These are phyloP conservation scores for Paramisgurnus dabryanus DNA, from an alignment of 2,113 vertebrate species.

Conservation along the genomic window DNA sequence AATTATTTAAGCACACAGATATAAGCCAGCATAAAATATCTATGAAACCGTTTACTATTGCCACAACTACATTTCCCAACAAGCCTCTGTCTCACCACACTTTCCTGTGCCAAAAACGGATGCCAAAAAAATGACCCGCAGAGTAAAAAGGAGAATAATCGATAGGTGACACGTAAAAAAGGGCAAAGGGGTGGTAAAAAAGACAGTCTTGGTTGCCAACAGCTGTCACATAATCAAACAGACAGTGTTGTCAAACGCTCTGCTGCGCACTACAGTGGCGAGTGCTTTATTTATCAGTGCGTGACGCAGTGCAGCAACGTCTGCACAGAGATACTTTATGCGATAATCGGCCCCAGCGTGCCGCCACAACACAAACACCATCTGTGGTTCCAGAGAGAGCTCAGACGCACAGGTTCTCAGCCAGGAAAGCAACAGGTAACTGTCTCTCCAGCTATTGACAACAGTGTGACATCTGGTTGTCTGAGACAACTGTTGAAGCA, in stretches of 20 bases:
- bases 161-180: constrained; percentile 15
- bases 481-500: constrained; percentile 1
- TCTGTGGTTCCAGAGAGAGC: constrained; percentile 42
- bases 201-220: constrained; percentile 32
- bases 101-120: not conserved
- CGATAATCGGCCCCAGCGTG: constrained; percentile 56
- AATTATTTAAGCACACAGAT: constrained; percentile 15
- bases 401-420: not conserved
- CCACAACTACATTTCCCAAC: constrained; percentile 22
- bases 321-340: constrained; percentile 40
- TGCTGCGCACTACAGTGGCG: constrained; percentile 24
- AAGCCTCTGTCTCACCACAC: constrained; percentile 8
- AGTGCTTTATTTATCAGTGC: constrained; percentile 37
- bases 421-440: constrained; percentile 33
- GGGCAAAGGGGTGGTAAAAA: constrained; percentile 40
- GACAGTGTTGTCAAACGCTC: constrained; percentile 52
- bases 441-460: constrained; percentile 10
- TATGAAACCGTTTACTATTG: not conserved
- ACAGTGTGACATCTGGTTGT: not conserved
- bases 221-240: constrained; percentile 39
- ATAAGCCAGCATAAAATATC: not conserved
- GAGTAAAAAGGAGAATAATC: constrained; percentile 3
- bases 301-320: constrained; percentile 25
- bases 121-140: constrained; percentile 28
- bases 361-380: constrained; percentile 56